Conservation (phyloP, 2,888 invertebrate genomes). For the Frankliniella intonsa region DNA sequence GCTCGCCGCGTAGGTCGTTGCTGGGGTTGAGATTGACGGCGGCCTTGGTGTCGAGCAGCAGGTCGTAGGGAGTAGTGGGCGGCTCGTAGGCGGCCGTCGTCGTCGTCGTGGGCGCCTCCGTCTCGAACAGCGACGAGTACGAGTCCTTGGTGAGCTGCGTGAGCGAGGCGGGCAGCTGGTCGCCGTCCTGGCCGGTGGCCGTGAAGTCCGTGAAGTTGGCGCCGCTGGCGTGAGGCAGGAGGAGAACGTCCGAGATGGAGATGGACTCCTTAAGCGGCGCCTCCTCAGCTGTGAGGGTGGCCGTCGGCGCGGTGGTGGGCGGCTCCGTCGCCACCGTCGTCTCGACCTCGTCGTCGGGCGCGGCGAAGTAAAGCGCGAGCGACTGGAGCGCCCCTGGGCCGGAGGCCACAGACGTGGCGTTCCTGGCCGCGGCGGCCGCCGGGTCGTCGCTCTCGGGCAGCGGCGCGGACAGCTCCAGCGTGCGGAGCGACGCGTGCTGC, state of each 20-base stretch:
- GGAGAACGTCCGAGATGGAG: conserved; percentile 39
- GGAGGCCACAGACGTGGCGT: conserved; percentile 53
- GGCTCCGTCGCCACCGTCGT: conserved; percentile 41
- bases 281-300: conserved; percentile 27
- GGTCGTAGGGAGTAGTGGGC: background rate
- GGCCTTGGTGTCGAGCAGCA: background rate
- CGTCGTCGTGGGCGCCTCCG: background rate
- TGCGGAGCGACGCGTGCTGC: conserved; percentile 28
- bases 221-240: conserved; percentile 35
- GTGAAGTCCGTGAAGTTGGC: conserved; percentile 30
- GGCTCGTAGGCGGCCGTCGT: background rate
- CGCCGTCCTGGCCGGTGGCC: conserved; percentile 40
- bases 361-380: conserved; percentile 74
- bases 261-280: conserved; percentile 28
- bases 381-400: conserved; percentile 74
- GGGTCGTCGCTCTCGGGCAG: conserved; percentile 32
- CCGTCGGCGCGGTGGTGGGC: conserved; percentile 29
- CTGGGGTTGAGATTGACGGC: conserved; percentile 39
- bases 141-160: conserved; percentile 64
- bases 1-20: conserved; percentile 56
- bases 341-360: conserved; percentile 58
- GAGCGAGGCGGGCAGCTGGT: conserved; percentile 53
- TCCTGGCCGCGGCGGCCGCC: conserved; percentile 29
- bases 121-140: conserved; percentile 51
- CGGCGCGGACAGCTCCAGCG: conserved; percentile 29